Percentiles rank a stretch among this genome's conserved stretches.
Evolutionary conservation across 2,888 invertebrate species (phyloP).

Genomic region (Cybosia mesomella): DNA sequence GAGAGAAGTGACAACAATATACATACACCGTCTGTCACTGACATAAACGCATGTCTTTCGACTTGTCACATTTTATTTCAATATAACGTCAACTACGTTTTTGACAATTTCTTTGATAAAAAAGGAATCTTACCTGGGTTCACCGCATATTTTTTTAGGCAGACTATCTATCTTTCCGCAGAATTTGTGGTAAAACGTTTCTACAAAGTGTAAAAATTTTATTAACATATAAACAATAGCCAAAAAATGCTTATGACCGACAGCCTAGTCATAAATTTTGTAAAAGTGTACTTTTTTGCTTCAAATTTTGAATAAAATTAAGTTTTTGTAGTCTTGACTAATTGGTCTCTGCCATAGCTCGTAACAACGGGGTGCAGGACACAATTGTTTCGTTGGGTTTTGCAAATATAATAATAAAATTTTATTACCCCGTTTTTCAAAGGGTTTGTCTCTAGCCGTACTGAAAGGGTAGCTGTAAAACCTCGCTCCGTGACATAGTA

Average conservation of each 20-base stretch:
- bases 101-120: conserved; percentile 16
- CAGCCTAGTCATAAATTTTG: conserved; percentile 76
- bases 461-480: conserved; percentile 82
- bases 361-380: conserved; percentile 75
- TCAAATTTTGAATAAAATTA: conserved; percentile 71
- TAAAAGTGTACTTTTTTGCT: conserved; percentile 75
- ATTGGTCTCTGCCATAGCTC: conserved; percentile 72
- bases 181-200: conserved; percentile 64
- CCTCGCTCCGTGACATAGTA: conserved; percentile 71
- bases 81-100: not conserved
- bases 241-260: conserved; percentile 72
- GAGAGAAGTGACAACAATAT: conserved; percentile 58
- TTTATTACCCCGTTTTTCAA: conserved; percentile 85
- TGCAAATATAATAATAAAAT: conserved; percentile 86
- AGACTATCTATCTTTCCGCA: conserved; percentile 51
- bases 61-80: conserved; percentile 26
- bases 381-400: conserved; percentile 75
- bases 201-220: conserved; percentile 79
- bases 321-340: conserved; percentile 78
- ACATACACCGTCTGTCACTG: conserved; percentile 26
- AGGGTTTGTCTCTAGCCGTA: conserved; percentile 78
- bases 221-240: conserved; percentile 75
- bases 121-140: conserved; percentile 33
- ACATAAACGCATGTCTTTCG: conserved; percentile 23
- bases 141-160: conserved; percentile 33